Percentiles rank a stretch among this genome's conserved stretches.
These are phyloP conservation scores for Megalops atlanticus DNA, from an alignment of 2,113 vertebrate species.

Conservation along the genomic window DNA sequence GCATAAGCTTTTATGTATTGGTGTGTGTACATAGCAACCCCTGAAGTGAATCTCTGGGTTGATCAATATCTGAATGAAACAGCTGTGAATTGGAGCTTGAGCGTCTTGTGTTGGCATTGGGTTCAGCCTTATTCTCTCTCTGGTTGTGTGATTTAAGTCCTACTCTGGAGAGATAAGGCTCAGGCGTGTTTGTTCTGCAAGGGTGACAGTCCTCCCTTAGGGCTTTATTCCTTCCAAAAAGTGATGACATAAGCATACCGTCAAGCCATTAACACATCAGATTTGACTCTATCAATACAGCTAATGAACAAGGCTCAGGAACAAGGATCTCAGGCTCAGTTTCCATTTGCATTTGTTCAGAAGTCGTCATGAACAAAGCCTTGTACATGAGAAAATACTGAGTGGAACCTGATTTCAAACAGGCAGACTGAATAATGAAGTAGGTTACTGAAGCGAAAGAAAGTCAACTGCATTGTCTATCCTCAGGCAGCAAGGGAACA, in stretches of 20 bases:
- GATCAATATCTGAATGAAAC: not conserved
- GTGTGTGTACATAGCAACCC: not conserved
- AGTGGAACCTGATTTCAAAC: not conserved
- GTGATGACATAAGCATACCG: not conserved
- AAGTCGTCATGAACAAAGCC: not conserved
- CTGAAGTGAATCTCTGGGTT: not conserved
- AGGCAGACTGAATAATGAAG: constrained; percentile 5
- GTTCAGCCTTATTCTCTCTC: not conserved
- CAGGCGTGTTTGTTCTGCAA: not conserved
- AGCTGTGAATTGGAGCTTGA: not conserved
- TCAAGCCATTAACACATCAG: not conserved
- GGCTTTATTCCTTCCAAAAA: not conserved
- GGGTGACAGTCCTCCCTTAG: not conserved
- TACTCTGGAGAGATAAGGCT: constrained; percentile 4
- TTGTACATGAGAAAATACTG: not conserved
- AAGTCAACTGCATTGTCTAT: not conserved
- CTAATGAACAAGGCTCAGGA: not conserved
- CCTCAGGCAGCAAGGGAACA: not conserved
- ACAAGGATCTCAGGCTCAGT: not conserved
- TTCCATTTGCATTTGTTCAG: not conserved
- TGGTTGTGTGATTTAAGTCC: not conserved
- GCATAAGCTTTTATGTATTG: not conserved
- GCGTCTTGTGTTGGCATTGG: not conserved
- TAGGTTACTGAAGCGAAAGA: not conserved
- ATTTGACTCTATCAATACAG: not conserved